Conservation (phyloP, 2,797 vertebrate genomes). For the Hippoglossus hippoglossus region DNA sequence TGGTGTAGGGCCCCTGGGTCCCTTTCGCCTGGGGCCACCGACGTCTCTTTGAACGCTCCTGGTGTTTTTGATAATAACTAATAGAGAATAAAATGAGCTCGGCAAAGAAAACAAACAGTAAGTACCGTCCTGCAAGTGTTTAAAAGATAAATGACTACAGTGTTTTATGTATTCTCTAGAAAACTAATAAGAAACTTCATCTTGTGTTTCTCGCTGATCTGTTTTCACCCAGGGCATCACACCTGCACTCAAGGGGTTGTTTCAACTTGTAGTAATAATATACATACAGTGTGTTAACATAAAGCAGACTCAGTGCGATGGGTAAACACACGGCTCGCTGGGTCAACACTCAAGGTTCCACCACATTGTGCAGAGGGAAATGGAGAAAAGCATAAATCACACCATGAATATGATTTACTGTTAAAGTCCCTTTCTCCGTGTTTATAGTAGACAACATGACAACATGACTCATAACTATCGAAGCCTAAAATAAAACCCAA, state of each 20-base stretch:
- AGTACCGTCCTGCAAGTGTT: too few relatives aligned
- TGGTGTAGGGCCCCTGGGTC: too few relatives aligned
- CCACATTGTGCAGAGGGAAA: neutral
- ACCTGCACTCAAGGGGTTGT: neutral
- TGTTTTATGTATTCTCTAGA: neutral
- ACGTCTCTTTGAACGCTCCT: too few relatives aligned
- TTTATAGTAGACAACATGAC: neutral
- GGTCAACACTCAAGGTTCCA: conserved; percentile 3
- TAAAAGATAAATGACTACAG: too few relatives aligned
- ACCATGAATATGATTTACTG: neutral
- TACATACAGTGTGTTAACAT: conserved; percentile 23
- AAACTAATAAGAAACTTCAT: neutral
- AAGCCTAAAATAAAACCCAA: neutral
- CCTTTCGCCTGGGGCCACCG: too few relatives aligned
- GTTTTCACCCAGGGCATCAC: neutral
- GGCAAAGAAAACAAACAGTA: too few relatives aligned
- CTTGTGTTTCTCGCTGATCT: neutral
- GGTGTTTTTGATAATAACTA: too few relatives aligned
- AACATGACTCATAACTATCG: neutral
- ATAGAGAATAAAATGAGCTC: too few relatives aligned
- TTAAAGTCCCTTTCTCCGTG: neutral
- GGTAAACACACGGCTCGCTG: conserved; percentile 31
- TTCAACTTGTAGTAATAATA: neutral
- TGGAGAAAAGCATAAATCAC: too few relatives aligned
- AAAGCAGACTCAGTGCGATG: conserved; percentile 23